Evolutionary conservation across 1,140 invertebrate genomes (phyloP), one percentile per base, ranked within the genome.

Genomic region (Ditylenchus dipsaci): DNA sequence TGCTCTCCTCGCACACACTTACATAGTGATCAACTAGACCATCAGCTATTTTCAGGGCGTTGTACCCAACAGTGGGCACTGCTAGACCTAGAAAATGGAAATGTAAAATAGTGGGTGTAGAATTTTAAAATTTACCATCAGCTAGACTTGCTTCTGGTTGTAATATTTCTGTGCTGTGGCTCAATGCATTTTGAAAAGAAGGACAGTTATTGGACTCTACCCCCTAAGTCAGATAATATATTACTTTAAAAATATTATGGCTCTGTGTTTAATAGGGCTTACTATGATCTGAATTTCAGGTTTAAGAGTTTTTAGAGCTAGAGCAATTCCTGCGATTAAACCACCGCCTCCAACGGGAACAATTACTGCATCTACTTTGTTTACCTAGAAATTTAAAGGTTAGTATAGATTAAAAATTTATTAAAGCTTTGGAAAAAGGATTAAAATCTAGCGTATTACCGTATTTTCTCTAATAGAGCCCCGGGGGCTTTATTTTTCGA

Each of bases 331-430:
- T 0, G 92, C 91, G 65, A 95, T 88, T 0, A 95, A 84, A 0
- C 92, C 92, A 27, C 90, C 92, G 5, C 92, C 92, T 0, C 92
- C 92, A 1, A 93, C 90, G 0, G 92, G 92, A 3, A 95, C 88
- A 17, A 87, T 75, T 66, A 86, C 82, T 15, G 85, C 85, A 75
- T 87, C 86, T 8, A 87, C 70, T 65, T 87, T 83, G 29, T 76
- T 68, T 19, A 80, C 78, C 74, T 75, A 27, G 21, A 71, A 43
- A 17, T 23, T 1, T 47, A 30, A 9, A 62, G 33, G 45, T 63
- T 8, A 29, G 21, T n/a, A 13, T 26, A 53, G 3, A 5, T 38
- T 38, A 38, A n/a, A n/a, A n/a, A n/a, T 1, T 66, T 15, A 66
- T 17, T 5, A 33, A 21, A 29, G 26, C 33, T 67, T 64, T 64